Conservation (phyloP, 2,888 invertebrate species). For the Mechanitis mazaeus region DNA sequence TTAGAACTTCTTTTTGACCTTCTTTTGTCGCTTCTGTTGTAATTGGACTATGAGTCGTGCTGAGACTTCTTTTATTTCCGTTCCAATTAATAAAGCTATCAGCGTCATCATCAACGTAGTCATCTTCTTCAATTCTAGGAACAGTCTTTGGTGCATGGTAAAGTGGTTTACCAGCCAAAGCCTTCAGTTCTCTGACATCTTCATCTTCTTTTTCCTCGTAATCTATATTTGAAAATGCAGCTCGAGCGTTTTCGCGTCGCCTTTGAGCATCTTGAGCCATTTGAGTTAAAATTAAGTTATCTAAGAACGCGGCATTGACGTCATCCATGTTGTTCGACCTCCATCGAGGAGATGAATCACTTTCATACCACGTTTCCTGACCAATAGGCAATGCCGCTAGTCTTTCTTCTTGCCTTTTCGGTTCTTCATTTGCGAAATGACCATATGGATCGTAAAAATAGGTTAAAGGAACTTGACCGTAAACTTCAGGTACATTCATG, state of each 20-base stretch:
- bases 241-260: conserved; percentile 67
- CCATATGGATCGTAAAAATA: conserved; percentile 70
- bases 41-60: conserved; percentile 51
- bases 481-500: conserved; percentile 56
- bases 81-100: conserved; percentile 74
- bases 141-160: conserved; percentile 69
- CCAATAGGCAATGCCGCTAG: conserved; percentile 79
- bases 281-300: conserved; percentile 81
- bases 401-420: conserved; percentile 78
- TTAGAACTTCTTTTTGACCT: conserved; percentile 80
- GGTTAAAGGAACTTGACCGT: conserved; percentile 62
- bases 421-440: conserved; percentile 76
- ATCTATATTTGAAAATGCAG: conserved; percentile 60
- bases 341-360: conserved; percentile 66
- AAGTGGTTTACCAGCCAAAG: conserved; percentile 74
- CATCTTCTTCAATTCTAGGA: conserved; percentile 61
- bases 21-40: conserved; percentile 40
- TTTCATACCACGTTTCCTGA: conserved; percentile 81
- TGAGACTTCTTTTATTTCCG: conserved; percentile 67
- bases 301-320: conserved; percentile 80
- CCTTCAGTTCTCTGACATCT: conserved; percentile 80
- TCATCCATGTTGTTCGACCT: conserved; percentile 64
- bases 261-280: conserved; percentile 78
- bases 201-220: conserved; percentile 75
- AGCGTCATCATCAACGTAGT: conserved; percentile 49